Evolutionary conservation across 2,113 vertebrate species (phyloP).

Genomic region (Glaucomys volans): DNA sequence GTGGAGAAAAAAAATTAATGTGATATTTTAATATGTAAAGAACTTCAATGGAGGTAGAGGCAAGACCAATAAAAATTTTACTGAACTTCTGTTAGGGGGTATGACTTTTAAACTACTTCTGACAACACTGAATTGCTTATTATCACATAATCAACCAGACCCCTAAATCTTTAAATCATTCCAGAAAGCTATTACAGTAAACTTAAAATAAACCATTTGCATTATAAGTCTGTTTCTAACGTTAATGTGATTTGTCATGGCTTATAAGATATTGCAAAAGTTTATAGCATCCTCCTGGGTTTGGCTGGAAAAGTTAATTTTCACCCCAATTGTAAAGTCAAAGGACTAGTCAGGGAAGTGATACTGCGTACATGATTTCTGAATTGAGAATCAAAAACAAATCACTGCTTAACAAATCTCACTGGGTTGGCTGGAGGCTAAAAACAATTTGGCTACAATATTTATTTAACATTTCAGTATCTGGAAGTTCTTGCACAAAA

Average conservation of each 20-base stretch:
- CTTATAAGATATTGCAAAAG: not conserved
- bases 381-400: not conserved
- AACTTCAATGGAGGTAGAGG: not conserved
- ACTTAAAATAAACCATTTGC: slow-evolving; percentile 35
- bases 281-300: not conserved
- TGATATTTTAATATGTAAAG: slow-evolving; percentile 61
- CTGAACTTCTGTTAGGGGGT: slow-evolving; percentile 5
- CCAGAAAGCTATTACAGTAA: not conserved
- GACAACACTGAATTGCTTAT: slow-evolving; percentile 30
- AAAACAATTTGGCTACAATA: slow-evolving; percentile 11
- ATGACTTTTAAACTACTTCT: not conserved
- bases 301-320: not conserved
- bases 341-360: not conserved
- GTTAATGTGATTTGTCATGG: not conserved
- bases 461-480: slow-evolving; percentile 42
- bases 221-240: slow-evolving; percentile 18
- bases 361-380: not conserved
- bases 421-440: not conserved
- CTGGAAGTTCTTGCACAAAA: slow-evolving; percentile 9
- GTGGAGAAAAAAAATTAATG: slow-evolving; percentile 38
- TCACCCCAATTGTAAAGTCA: not conserved
- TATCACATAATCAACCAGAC: not conserved
- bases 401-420: not conserved
- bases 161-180: slow-evolving; percentile 26
- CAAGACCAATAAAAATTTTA: not conserved